These are phyloP conservation scores for Dione juno DNA, from an alignment of 2,888 invertebrate species.

Conservation along the genomic window DNA sequence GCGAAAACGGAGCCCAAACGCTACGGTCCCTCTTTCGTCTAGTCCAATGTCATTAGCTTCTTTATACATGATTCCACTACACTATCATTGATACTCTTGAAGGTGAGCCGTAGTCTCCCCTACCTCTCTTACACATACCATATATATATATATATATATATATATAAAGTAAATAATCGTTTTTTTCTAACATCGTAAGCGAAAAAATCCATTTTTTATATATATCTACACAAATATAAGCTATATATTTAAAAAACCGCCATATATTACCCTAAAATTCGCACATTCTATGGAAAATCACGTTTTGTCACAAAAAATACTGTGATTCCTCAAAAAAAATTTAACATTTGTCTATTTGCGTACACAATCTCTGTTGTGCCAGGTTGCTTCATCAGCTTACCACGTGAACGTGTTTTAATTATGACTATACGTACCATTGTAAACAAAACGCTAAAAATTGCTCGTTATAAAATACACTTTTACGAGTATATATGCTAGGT, in stretches of 20 bases:
- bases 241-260: no score
- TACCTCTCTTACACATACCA: no score
- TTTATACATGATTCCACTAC: no score
- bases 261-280: background rate
- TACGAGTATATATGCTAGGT: background rate
- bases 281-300: background rate
- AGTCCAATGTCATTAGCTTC: no score
- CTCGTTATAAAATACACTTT: background rate
- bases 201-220: background rate
- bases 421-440: conserved; percentile 13
- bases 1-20: no score
- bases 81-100: no score
- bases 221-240: background rate
- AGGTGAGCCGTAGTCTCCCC: no score
- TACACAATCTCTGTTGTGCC: conserved; percentile 27
- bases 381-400: conserved; percentile 29
- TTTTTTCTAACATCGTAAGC: background rate
- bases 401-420: conserved; percentile 24
- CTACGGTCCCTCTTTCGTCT: no score
- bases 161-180: no score
- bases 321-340: background rate
- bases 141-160: no score
- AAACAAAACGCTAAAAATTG: background rate
- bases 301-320: conserved; percentile 5
- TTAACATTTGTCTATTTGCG: conserved; percentile 9